Base-by-base conservation (phyloP, 1,140 invertebrate species). In the Hydropsyche tenuis region DNA sequence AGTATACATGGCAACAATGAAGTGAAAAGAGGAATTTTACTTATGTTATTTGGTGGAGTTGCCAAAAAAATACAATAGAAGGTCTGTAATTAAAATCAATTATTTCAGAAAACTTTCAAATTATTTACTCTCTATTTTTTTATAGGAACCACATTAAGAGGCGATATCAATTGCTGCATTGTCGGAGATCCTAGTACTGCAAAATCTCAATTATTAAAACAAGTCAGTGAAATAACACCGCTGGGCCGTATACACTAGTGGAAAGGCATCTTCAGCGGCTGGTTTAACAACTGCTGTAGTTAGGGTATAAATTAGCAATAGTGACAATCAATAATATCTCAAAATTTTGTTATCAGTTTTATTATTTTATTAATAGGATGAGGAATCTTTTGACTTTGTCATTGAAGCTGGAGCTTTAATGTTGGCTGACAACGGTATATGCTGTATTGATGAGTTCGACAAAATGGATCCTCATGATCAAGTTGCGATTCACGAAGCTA, bases 381-480 rank as follows among this genome's bases (percentile, higher is more conserved):
- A 99, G 83, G 98, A 99, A 83, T 96, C 96, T 5, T 92, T 93
- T 69, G 98, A 99, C 85, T 99, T 99, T 86, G 98, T 99, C 0
- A 99, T 99, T 73, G 98, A 99, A 88, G 98, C 98, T 20, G 98
- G 98, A 48, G 98, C 98, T 3, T 85, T 99, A 2, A 99, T 99
- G 97, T 88, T 99, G 78, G 98, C 98, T 0, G 98, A 99, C 83
- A 99, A 99, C 84, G 98, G 98, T 14, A 94, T 99, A 27, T 99
- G 98, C 82, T 99, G 98, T 82, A 99, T 99, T 78, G 98, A 99
- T 82, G 98, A 99, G 86, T 99, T 99, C 85, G 98, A 99, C 81
- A 99, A 99, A 87, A 99, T 99, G 98, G 98, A 99, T 82, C 88
- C 89, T 0, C 90, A 91, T 73, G 98, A 99, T 88, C 97, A 99